Conservation (phyloP, 2,113 vertebrate genomes). For the Mustela lutreola region DNA sequence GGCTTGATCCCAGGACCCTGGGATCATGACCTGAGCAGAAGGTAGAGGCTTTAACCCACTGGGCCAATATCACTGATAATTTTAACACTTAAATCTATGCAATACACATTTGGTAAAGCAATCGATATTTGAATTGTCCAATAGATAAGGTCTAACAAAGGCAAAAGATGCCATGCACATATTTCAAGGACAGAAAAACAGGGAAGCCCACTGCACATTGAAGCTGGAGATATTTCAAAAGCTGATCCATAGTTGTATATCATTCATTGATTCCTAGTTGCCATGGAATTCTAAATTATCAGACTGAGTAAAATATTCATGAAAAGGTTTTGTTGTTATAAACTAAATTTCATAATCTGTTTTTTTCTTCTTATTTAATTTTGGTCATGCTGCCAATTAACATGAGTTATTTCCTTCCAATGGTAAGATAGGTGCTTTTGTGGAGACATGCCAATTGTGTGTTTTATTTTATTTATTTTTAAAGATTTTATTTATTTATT, state of each 20-base stretch:
- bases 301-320: background rate
- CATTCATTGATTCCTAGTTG: slow-evolving; percentile 31
- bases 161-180: background rate
- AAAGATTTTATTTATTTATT: background rate
- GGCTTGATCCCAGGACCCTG: too few relatives aligned
- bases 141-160: background rate
- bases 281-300: background rate
- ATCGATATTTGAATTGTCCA: background rate
- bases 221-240: background rate
- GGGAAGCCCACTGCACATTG: background rate
- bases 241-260: background rate
- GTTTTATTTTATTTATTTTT: background rate
- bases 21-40: too few relatives aligned
- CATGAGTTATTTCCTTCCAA: slow-evolving; percentile 3
- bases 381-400: background rate
- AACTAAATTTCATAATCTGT: background rate
- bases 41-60: too few relatives aligned
- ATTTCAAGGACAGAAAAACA: slow-evolving; percentile 12
- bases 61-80: background rate
- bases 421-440: slow-evolving; percentile 12
- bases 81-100: background rate
- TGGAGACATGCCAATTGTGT: background rate
- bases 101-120: background rate
- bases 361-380: slow-evolving; percentile 40
- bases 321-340: background rate